Conservation (phyloP, 2,113 vertebrate genomes). For the Nibea albiflora region DNA sequence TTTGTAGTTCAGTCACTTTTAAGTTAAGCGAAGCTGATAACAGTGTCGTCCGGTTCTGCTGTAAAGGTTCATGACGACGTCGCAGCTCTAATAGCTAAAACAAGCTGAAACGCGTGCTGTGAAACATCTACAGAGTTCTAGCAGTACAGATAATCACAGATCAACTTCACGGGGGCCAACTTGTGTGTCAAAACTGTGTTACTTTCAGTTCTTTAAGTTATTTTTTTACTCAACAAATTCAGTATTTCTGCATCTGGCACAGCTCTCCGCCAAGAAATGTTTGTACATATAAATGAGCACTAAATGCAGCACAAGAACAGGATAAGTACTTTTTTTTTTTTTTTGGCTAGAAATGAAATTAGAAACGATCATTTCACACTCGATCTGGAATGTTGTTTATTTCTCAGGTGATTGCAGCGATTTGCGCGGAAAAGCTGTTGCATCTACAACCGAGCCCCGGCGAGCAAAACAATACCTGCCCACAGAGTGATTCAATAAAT, state of each 20-base stretch:
- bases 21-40: too few species aligned
- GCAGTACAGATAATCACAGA: too few species aligned
- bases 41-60: neutral
- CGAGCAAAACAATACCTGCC: constrained; percentile 36
- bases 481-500: constrained; percentile 45
- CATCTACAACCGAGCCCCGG: constrained; percentile 13
- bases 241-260: neutral
- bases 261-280: neutral
- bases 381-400: constrained; percentile 12
- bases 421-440: constrained; percentile 22
- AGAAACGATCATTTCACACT: neutral
- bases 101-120: too few species aligned
- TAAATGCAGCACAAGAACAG: neutral
- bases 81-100: too few species aligned
- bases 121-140: too few species aligned
- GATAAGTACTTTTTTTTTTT: neutral
- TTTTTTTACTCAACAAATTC: neutral
- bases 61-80: too few species aligned
- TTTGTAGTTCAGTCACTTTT: neutral
- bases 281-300: constrained; percentile 11
- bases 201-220: too few species aligned
- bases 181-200: neutral
- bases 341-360: neutral
- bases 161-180: too few species aligned
- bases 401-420: neutral